These are phyloP conservation scores for Benthosema pterotum DNA, from an alignment of 2,797 vertebrate genomes.

Conservation along the genomic window DNA sequence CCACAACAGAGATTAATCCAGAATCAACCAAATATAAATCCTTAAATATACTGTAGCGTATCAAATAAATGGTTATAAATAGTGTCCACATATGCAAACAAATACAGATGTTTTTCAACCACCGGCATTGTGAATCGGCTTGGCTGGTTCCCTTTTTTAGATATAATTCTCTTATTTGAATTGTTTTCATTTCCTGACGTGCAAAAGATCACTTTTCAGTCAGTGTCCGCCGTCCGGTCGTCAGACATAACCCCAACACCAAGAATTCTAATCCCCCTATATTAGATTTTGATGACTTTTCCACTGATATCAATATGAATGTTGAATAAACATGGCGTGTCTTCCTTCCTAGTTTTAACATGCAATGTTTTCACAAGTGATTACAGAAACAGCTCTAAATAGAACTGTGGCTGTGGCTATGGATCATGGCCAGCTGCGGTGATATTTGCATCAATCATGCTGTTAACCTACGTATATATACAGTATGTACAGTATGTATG, in stretches of 20 bases:
- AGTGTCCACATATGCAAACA: conserved; percentile 56
- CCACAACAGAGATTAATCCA: conserved; percentile 71
- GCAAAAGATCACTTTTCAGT: conserved; percentile 21
- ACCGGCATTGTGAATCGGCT: conserved; percentile 13
- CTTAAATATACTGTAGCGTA: conserved; percentile 63
- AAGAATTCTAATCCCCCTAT: not conserved
- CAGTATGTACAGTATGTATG: no score
- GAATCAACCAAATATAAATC: conserved; percentile 65
- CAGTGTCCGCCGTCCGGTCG: not conserved
- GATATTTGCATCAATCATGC: no score
- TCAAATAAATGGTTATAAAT: conserved; percentile 71
- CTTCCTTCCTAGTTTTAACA: not conserved
- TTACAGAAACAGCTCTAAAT: no score
- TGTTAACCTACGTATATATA: no score
- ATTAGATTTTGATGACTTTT: not conserved
- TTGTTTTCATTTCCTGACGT: conserved; percentile 9
- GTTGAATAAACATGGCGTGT: conserved; percentile 1
- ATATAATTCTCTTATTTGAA: not conserved
- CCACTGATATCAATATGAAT: not conserved
- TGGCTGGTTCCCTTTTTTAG: not conserved
- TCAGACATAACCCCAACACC: conserved; percentile 1
- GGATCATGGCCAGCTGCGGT: not conserved
- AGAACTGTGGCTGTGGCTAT: no score
- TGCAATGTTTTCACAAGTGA: conserved; percentile 3
- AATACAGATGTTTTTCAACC: conserved; percentile 55